These are phyloP conservation scores for Pagetopsis macropterus DNA, from an alignment of 2,797 vertebrate genomes.

Conservation along the genomic window DNA sequence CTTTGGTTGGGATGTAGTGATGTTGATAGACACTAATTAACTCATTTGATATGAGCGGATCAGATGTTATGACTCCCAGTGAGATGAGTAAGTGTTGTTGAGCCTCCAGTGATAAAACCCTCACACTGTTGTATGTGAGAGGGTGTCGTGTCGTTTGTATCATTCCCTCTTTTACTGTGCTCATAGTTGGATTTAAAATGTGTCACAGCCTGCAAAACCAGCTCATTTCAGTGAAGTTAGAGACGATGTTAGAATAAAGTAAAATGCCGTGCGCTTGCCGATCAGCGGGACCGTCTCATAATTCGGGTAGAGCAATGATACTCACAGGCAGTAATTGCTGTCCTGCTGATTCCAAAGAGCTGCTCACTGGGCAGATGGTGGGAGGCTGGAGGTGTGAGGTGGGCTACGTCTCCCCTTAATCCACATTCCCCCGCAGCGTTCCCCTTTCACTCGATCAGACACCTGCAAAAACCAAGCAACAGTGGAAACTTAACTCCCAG, in stretches of 20 bases:
- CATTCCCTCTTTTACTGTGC: not conserved
- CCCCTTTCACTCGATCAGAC: slow-evolving; percentile 52
- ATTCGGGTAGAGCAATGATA: slow-evolving; percentile 43
- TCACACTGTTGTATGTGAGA: not conserved
- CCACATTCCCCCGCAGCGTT: slow-evolving; percentile 79
- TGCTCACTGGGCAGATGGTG: slow-evolving; percentile 59
- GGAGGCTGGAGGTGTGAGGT: slow-evolving; percentile 57
- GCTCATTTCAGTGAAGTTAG: slow-evolving; percentile 3
- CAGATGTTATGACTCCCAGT: not conserved
- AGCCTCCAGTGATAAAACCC: not conserved
- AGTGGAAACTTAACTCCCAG: slow-evolving; percentile 8
- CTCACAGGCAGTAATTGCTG: slow-evolving; percentile 69
- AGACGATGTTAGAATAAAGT: slow-evolving; percentile 7
- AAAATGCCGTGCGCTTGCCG: slow-evolving; percentile 1
- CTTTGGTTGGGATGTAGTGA: not conserved
- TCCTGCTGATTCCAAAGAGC: slow-evolving; percentile 64
- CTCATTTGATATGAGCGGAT: slow-evolving; percentile 4
- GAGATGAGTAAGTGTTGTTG: not conserved
- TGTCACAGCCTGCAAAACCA: not conserved
- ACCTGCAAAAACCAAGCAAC: slow-evolving; percentile 60
- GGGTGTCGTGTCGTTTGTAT: slow-evolving; percentile 10
- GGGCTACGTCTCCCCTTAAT: slow-evolving; percentile 71
- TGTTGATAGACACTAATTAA: slow-evolving; percentile 25
- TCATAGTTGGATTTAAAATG: slow-evolving; percentile 8
- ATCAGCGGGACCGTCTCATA: slow-evolving; percentile 32